phyloP scores from a whole-genome alignment of 2,797 vertebrate genomes.

The Hippoglossus hippoglossus region DNA sequence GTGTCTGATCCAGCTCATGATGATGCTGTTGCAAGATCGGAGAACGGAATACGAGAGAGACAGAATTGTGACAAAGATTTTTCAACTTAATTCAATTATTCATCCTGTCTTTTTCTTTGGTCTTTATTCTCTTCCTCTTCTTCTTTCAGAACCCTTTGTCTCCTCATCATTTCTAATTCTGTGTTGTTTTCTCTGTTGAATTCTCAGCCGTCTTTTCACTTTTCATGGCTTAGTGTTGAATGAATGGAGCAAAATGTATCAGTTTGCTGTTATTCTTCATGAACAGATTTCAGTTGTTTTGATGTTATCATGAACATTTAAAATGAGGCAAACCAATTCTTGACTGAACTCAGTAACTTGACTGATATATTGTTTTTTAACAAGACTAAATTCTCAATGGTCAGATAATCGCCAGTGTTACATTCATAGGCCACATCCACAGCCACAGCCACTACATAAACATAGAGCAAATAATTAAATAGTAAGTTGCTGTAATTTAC shows the following conservation, averaged over 20 bases:
- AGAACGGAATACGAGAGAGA: slow-evolving; percentile 18
- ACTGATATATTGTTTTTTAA: not conserved
- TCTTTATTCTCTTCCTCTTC: not conserved
- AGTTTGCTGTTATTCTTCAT: not conserved
- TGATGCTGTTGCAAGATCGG: slow-evolving; percentile 22
- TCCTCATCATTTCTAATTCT: not conserved
- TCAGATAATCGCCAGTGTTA: not conserved
- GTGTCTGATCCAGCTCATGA: slow-evolving; percentile 30
- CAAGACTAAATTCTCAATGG: not conserved
- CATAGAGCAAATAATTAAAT: no score
- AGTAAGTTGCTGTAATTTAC: no score
- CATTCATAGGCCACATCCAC: no score
- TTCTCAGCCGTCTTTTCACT: not conserved
- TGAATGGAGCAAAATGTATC: not conserved
- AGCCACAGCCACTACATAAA: no score
- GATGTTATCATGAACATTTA: not conserved
- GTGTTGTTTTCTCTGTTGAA: not conserved
- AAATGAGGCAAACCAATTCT: not conserved
- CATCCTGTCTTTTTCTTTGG: not conserved
- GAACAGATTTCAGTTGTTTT: not conserved
- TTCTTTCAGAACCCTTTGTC: not conserved
- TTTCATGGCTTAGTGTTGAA: not conserved
- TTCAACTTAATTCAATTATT: slow-evolving; percentile 34
- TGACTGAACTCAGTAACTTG: not conserved
- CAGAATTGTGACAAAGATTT: slow-evolving; percentile 19